phyloP scores from a whole-genome alignment of 2,797 vertebrate genomes.

The Neosilurus hyrtlii region DNA sequence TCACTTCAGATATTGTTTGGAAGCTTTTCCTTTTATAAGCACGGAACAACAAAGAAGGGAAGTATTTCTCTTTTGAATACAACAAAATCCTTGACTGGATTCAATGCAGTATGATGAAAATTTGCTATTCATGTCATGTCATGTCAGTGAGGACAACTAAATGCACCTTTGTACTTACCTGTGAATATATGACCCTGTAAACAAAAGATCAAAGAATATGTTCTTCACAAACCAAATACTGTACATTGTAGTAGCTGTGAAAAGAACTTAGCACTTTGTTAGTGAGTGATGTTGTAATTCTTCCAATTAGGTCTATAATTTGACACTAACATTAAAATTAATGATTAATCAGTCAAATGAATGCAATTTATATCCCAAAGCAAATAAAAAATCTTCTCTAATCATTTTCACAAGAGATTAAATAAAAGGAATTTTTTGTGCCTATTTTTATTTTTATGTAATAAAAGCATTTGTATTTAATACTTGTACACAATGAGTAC shows the following conservation, averaged over 20 bases:
- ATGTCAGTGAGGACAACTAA: not conserved
- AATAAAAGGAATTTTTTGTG: not conserved
- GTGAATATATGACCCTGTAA: slow-evolving; percentile 23
- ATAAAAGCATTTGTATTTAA: not conserved
- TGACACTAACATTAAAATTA: not conserved
- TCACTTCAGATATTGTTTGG: slow-evolving; percentile 52
- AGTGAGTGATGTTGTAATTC: slow-evolving; percentile 9
- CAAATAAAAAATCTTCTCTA: not conserved
- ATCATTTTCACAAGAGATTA: not conserved
- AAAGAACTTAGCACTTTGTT: slow-evolving; percentile 2
- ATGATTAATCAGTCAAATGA: not conserved
- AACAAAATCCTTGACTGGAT: slow-evolving; percentile 35
- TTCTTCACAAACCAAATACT: not conserved
- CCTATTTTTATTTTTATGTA: not conserved
- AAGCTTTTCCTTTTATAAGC: slow-evolving; percentile 53
- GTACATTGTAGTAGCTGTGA: slow-evolving; percentile 3
- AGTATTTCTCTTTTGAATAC: slow-evolving; percentile 24
- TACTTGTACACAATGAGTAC: not conserved
- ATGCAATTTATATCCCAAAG: not conserved
- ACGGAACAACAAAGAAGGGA: slow-evolving; percentile 29
- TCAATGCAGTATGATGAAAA: slow-evolving; percentile 25
- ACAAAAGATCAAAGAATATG: slow-evolving; percentile 9
- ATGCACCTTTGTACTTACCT: slow-evolving; percentile 1
- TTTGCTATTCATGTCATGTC: slow-evolving; percentile 37
- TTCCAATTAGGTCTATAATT: slow-evolving; percentile 1